Evolutionary conservation across 2,113 vertebrate species (phyloP).

Genomic region (Scortum barcoo): DNA sequence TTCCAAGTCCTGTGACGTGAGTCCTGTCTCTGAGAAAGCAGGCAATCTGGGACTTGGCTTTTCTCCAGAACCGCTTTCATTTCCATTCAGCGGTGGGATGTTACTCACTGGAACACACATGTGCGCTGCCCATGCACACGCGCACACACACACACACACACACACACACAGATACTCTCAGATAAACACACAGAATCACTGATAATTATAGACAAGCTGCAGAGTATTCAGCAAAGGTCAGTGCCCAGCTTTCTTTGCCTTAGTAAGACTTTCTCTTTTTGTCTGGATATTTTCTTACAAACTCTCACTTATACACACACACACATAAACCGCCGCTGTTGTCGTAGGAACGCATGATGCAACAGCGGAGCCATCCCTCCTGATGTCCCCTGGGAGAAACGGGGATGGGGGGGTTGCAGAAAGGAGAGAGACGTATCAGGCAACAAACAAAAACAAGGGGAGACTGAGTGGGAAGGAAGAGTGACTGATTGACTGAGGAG

Average conservation of each 20-base stretch:
- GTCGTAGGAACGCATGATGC: constrained; percentile 56
- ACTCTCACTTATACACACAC: background rate
- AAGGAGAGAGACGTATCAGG: constrained; percentile 25
- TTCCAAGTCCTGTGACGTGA: constrained; percentile 66
- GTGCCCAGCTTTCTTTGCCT: constrained; percentile 21
- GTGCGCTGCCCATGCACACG: constrained; percentile 1
- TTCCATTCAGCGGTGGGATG: constrained; percentile 59
- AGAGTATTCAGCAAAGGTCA: constrained; percentile 9
- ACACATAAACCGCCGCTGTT: constrained; percentile 19
- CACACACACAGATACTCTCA: background rate
- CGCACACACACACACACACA: constrained; percentile 14
- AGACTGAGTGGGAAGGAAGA: constrained; percentile 23
- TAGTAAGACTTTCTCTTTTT: constrained; percentile 15
- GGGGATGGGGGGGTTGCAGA: background rate
- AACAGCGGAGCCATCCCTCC: constrained; percentile 54
- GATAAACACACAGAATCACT: background rate
- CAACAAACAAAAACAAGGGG: constrained; percentile 38
- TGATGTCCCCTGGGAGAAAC: constrained; percentile 46
- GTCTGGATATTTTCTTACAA: constrained; percentile 34
- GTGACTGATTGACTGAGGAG: constrained; percentile 39
- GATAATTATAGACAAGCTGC: constrained; percentile 29
- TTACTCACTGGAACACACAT: constrained; percentile 48
- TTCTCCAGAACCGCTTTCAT: constrained; percentile 66
- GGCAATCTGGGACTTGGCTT: constrained; percentile 71
- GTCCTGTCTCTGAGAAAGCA: constrained; percentile 59